Conservation (phyloP, 2,113 vertebrate genomes). For the human (Homo sapiens) region GRCh38 chr19:43721001-43721500, state of each 20-base stretch:
- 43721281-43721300: too few species aligned
- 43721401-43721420: too few species aligned
- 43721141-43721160: neutral
- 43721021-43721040: neutral
- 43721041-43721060: neutral
- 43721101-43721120: accelerated
- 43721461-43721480: neutral
- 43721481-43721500: neutral
- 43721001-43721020: neutral
- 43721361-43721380: too few species aligned
- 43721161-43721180: accelerated
- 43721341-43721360: neutral
- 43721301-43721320: too few species aligned
- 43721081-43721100: neutral
- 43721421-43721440: neutral
- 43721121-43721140: neutral
- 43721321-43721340: neutral
- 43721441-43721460: neutral
- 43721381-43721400: too few species aligned
- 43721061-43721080: neutral
- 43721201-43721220: neutral
- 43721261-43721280: too few species aligned
- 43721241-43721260: too few species aligned
- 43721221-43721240: too few species aligned
- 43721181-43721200: neutral